Evolutionary conservation across 2,113 vertebrate species (phyloP).

Genomic region (Colius striatus): DNA sequence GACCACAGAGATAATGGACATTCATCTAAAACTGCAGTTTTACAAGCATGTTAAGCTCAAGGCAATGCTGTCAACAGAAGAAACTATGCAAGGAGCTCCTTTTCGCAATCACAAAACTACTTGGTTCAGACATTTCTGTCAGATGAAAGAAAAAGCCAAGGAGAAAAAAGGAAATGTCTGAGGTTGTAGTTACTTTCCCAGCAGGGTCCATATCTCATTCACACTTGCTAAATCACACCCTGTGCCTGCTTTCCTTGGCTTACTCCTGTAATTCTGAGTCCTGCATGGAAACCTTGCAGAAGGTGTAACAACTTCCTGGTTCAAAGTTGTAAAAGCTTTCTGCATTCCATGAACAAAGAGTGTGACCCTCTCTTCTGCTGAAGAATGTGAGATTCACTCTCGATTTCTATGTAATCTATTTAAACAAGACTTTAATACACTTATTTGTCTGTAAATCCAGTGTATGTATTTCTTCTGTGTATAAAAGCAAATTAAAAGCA

Average conservation of each 20-base stretch:
- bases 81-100: not conserved
- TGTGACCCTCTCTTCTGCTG: not conserved
- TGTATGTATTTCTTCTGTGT: not conserved
- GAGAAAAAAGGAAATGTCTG: not conserved
- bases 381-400: not conserved
- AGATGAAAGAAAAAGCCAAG: not conserved
- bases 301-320: not conserved
- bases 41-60: not conserved
- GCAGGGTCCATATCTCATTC: not conserved
- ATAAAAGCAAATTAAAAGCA: constrained; percentile 36
- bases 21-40: not conserved
- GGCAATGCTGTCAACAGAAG: not conserved
- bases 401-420: not conserved
- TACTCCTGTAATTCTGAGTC: not conserved
- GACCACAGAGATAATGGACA: not conserved
- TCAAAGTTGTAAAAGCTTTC: not conserved
- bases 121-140: not conserved
- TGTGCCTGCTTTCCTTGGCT: not conserved
- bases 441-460: not conserved
- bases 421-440: not conserved
- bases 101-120: not conserved
- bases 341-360: not conserved
- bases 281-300: not conserved
- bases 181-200: not conserved
- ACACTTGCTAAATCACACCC: not conserved